Base-by-base conservation (phyloP, 2,113 vertebrate genomes). In the Haemorhous mexicanus region DNA sequence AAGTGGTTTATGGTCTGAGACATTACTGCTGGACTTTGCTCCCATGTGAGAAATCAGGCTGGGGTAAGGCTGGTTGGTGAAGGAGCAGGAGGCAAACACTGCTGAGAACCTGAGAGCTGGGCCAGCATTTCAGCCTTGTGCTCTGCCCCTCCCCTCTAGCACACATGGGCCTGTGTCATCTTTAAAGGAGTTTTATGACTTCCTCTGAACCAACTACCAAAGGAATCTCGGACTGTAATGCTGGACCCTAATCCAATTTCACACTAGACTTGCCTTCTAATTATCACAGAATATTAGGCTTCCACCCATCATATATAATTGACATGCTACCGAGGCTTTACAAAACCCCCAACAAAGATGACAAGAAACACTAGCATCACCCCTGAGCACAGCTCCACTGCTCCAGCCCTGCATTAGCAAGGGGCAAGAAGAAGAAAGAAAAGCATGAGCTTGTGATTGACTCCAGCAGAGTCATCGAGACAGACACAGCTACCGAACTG, bases 291-390 rank as follows among this genome's bases (percentile, higher is more conserved):
- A 94, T 85, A 97, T 95, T 95, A 96, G 94, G 92, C 91, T 91
- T 97, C 93, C 92, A 93, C 94, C 90, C 96, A 96, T 96, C 96
- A 92, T 70, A 93, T 87, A 94, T 97, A 96, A 96, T 92, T 94
- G 95, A 95, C 92, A 35, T 37, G 75, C 85, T 93, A 85, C 83
- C 0, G 1, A 79, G 75, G 81, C 94, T 91, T 87, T 83, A 66
- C 91, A 84, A 93, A 96, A 90, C 78, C 93, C 93, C 95, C 94
- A 97, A 82, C 89, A 89, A 94, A 81, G 89, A 89, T 81, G 74
- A 95, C 91, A 89, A 85, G 92, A 91, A 93, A 75, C 80, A 80
- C 93, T 75, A 89, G 75, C 92, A 85, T 95, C 93, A 89, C 69
- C 56, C 39, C 81, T 35, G 89, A 90, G 83, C 85, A 66, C 22